phyloP scores from a whole-genome alignment of 2,113 vertebrate species.

The Zosterops japonicus region DNA sequence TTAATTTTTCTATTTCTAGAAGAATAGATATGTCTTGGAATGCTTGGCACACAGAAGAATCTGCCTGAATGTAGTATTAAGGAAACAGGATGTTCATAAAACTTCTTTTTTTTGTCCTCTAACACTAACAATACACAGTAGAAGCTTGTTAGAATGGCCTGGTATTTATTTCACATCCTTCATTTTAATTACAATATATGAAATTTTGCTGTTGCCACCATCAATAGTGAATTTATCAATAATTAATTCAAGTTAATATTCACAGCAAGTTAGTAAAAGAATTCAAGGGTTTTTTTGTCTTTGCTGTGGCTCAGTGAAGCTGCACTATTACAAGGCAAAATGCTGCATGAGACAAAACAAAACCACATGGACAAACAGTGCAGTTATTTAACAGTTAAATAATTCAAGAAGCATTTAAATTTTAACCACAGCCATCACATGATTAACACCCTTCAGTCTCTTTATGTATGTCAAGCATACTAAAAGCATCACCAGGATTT shows the following conservation, averaged over 20 bases:
- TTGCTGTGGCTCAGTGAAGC: background rate
- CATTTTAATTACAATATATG: background rate
- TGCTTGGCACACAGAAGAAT: background rate
- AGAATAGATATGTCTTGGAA: background rate
- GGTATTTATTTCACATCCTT: background rate
- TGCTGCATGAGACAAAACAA: background rate
- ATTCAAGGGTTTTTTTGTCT: background rate
- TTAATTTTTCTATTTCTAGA: background rate
- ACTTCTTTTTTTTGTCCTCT: background rate
- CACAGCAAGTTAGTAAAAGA: background rate
- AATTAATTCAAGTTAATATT: background rate
- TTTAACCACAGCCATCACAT: constrained; percentile 12
- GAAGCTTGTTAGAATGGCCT: background rate
- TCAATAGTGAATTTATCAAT: background rate
- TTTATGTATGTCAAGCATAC: background rate
- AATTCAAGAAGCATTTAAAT: constrained; percentile 30
- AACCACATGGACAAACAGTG: constrained; percentile 4
- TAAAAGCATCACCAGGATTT: background rate
- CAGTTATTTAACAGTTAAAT: constrained; percentile 26
- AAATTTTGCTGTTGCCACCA: background rate
- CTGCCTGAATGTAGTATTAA: background rate
- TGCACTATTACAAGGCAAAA: background rate
- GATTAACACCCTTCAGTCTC: background rate
- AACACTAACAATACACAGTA: background rate
- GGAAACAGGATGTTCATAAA: background rate